Base-by-base conservation (phyloP, 2,113 vertebrate genomes). In the Pogona vitticeps region DNA sequence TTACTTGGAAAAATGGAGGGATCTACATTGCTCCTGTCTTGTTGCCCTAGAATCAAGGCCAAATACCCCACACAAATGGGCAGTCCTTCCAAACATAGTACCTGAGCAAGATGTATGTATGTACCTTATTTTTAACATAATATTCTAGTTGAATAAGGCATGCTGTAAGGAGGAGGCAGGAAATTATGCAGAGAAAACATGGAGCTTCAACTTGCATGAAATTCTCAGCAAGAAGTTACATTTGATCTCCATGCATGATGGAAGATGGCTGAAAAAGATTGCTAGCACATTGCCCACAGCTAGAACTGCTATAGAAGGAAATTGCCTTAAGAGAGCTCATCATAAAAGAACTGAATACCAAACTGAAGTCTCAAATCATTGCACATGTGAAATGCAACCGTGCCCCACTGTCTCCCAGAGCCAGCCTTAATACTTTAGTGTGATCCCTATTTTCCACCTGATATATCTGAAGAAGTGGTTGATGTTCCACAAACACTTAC, bases 191-290 rank as follows among this genome's bases (percentile, higher is more conserved):
- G 38, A 21, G n/a, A 81, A 86, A 82, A 61, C 33, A 46, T 63
- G 72, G 6, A 80, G 67, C 68, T 75, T 81, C 59, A 68, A 80
- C 78, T 40, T 31, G 31, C 31, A 36, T 86, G 73, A 73, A 72
- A 46, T 65, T 73, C 76, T 70, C 70, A 75, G 40, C 40, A 67
- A 38, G 40, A 81, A 85, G 31, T 72, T 12, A 63, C 40, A 61
- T 46, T 52, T 52, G 23, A 38, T 46, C 67, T 80, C 40, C 42
- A 6, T 73, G 12, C 56, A 46, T 63, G 63, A 38, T 15, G 15
- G 68, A 75, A 72, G 85, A n/a, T 36, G 0, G 1, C 46, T 42
- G 0, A 0, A 23, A 1, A 0, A 0, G 68, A 67, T 77, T 76
- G 0, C 40, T 38, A 65, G 75, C 21, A 58, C 8, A 33, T 38